Base-by-base conservation (phyloP, 2,113 vertebrate species). In the Rallus limicola region DNA sequence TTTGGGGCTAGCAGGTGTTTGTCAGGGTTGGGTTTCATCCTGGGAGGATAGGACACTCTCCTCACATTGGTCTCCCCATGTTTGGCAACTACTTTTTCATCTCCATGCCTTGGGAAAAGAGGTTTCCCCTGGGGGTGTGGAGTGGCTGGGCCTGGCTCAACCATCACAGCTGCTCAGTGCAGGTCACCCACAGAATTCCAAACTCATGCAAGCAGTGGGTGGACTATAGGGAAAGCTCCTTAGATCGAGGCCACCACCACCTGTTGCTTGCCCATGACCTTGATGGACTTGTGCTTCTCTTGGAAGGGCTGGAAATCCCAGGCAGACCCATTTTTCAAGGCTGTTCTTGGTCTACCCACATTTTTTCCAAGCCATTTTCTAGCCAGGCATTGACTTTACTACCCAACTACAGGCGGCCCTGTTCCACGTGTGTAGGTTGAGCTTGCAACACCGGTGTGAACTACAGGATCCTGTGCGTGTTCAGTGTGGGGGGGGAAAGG, bases 61-160 rank as follows among this genome's bases (percentile, higher is more conserved):
- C 80, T 85, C 3, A 1, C 3, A 13, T 38, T n/a, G 46, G 19
- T 7, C 12, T 55, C n/a, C 6, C 7, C 0, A 1, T 23, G 48
- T 40, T 63, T 56, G 36, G 29, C 16, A 34, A 34, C 7, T 10
- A 56, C 25, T 53, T 72, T 74, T 56, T 62, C 25, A 4, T 16
- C 16, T 46, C 56, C 0, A 0, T 38, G 55, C 36, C 17, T 26
- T 40, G 63, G 36, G 36, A 14, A 52, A 52, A 53, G 29, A 19
- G 0, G 0, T 36, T 79, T 83, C 26, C 40, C 3, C 0, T 0
- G 5, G 81, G 44, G 59, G 8, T 11, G 2, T 6, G 59, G 17
- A 7, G 28, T 4, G 15, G 8, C 5, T 53, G 50, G 40, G 50
- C 12, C 42, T 55, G 60, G 70, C 31, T 11, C 29, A 4, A 24